phyloP scores from a whole-genome alignment of 1,140 invertebrate genomes.

The Cydia splendana region DNA sequence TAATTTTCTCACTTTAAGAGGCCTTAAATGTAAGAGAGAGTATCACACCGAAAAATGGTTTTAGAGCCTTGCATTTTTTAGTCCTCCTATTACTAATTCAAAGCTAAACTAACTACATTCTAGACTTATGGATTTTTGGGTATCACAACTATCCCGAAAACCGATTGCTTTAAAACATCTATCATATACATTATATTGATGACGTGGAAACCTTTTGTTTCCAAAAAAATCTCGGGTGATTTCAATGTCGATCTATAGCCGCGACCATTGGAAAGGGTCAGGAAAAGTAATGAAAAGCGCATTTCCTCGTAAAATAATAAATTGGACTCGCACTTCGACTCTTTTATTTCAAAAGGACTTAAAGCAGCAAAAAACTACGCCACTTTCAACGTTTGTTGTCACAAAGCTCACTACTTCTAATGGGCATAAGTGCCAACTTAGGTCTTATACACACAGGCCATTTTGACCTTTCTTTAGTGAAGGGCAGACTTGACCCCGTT shows the following conservation, averaged over 20 bases:
- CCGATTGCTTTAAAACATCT: too few relatives aligned
- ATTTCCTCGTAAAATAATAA: conserved; percentile 18
- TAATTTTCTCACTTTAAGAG: too few relatives aligned
- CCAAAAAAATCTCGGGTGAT: background rate
- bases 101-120: too few relatives aligned
- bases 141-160: too few relatives aligned
- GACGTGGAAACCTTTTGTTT: background rate
- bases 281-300: conserved; percentile 11
- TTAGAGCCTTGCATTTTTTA: too few relatives aligned
- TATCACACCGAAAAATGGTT: too few relatives aligned
- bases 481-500: conserved; percentile 24
- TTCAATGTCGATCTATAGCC: background rate
- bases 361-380: background rate
- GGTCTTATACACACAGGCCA: background rate
- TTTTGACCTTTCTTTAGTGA: background rate
- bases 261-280: background rate
- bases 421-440: background rate
- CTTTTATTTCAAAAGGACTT: background rate
- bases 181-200: background rate
- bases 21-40: too few relatives aligned
- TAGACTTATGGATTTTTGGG: too few relatives aligned
- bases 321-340: background rate
- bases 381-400: background rate
- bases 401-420: background rate
- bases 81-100: too few relatives aligned